Conservation (phyloP, 2,888 invertebrate species). For the Lysandra coridon region DNA sequence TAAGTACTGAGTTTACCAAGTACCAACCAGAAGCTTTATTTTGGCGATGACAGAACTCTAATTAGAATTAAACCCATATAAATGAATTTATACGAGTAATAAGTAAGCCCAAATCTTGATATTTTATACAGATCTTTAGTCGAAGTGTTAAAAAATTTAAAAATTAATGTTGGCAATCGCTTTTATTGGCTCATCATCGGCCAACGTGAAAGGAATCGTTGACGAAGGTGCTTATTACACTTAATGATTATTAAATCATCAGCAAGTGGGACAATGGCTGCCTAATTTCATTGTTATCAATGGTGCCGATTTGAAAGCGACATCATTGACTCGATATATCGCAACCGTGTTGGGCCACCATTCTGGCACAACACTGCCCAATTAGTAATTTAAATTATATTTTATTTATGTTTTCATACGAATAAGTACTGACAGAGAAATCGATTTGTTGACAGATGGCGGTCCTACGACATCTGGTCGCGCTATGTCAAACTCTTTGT, state of each 20-base stretch:
- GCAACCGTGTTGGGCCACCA: background rate
- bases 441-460: no score
- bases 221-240: background rate
- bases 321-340: slow-evolving; percentile 9
- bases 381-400: background rate
- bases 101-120: no score
- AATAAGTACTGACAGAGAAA: no score
- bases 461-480: no score
- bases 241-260: slow-evolving; percentile 4
- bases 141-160: no score
- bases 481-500: no score
- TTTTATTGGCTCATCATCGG: background rate
- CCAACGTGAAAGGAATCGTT: background rate
- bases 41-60: no score
- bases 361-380: background rate
- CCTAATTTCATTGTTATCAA: slow-evolving; percentile 15
- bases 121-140: no score
- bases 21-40: no score
- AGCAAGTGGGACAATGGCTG: background rate
- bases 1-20: no score
- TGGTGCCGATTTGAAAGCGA: slow-evolving; percentile 17
- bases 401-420: background rate
- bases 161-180: background rate
- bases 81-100: no score
- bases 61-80: no score